phyloP scores from a whole-genome alignment of 2,797 vertebrate genomes.

The Melanotaenia boesemani region DNA sequence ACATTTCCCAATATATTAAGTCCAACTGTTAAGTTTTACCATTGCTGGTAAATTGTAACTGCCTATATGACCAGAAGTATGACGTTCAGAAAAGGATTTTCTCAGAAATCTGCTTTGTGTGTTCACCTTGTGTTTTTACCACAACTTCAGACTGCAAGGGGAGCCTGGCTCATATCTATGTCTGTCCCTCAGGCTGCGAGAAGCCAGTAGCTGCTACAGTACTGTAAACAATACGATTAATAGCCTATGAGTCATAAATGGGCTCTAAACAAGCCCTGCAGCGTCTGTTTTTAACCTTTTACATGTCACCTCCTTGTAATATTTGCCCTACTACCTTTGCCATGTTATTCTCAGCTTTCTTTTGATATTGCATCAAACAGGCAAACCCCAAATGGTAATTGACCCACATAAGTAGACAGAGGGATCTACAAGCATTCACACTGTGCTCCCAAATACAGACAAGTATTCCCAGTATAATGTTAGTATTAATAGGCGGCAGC shows the following conservation, averaged over 20 bases:
- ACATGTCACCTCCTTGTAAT: slow-evolving; percentile 62
- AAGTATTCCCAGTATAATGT: slow-evolving; percentile 37
- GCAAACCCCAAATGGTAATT: slow-evolving; percentile 51
- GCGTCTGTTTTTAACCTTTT: slow-evolving; percentile 66
- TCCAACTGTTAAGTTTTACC: slow-evolving; percentile 68
- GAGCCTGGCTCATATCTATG: slow-evolving; percentile 76
- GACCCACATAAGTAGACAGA: slow-evolving; percentile 38
- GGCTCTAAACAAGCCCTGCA: slow-evolving; percentile 77
- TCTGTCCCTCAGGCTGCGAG: slow-evolving; percentile 66
- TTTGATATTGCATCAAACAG: slow-evolving; percentile 57
- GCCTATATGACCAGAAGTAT: slow-evolving; percentile 39
- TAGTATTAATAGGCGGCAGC: slow-evolving; percentile 38
- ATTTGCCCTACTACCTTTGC: slow-evolving; percentile 58
- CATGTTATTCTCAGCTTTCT: slow-evolving; percentile 55
- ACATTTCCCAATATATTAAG: slow-evolving; percentile 65
- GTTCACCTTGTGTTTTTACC: slow-evolving; percentile 68
- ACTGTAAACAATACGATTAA: slow-evolving; percentile 87
- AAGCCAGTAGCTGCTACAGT: slow-evolving; percentile 78
- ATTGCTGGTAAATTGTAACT: slow-evolving; percentile 62
- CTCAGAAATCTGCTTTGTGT: slow-evolving; percentile 36
- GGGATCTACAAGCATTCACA: slow-evolving; percentile 24
- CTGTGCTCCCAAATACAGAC: slow-evolving; percentile 41
- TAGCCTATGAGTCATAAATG: slow-evolving; percentile 83
- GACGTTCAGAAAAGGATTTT: slow-evolving; percentile 39
- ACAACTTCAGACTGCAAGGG: slow-evolving; percentile 50